phyloP scores from a whole-genome alignment of 2,797 vertebrate genomes.

The Falco naumanni region DNA sequence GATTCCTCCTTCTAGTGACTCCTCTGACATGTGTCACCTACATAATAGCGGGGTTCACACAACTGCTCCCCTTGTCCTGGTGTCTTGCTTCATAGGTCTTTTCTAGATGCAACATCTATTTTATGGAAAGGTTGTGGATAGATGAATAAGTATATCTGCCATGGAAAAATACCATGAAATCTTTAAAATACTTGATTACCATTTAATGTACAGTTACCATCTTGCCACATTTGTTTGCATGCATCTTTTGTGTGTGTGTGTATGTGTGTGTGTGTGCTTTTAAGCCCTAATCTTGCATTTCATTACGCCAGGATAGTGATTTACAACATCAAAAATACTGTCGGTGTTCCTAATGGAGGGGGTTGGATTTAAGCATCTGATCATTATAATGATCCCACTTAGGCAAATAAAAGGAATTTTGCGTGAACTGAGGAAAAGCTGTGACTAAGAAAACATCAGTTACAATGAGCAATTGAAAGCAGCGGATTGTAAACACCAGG shows the following conservation, averaged over 20 bases:
- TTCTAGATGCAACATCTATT: neutral
- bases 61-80: neutral
- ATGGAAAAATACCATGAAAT: neutral
- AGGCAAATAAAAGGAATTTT: neutral
- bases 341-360: neutral
- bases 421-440: neutral
- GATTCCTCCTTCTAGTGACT: neutral
- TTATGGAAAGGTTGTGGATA: neutral
- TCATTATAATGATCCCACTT: neutral
- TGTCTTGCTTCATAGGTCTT: neutral
- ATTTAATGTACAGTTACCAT: neutral
- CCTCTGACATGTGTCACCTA: accelerated
- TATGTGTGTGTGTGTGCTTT: neutral
- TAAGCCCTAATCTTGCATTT: neutral
- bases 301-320: neutral
- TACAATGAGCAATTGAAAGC: neutral
- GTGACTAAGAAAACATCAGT: neutral
- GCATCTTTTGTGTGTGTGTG: neutral
- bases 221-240: neutral
- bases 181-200: neutral
- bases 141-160: neutral
- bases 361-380: neutral
- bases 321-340: neutral
- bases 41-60: accelerated
- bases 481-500: neutral